Evolutionary conservation across 2,888 invertebrate genomes (phyloP).

Genomic region (Steromphala cineraria): DNA sequence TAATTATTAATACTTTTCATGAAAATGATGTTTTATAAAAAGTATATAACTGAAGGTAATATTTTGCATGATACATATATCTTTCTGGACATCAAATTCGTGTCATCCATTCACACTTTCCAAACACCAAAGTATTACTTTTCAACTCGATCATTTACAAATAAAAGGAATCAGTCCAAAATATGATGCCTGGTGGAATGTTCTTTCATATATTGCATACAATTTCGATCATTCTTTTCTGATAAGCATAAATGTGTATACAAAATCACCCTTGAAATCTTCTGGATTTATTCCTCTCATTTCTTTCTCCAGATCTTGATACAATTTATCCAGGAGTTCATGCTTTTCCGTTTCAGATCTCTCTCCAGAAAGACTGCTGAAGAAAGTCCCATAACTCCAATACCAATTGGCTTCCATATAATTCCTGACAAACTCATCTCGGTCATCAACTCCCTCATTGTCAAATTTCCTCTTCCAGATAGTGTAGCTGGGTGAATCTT

Average conservation of each 20-base stretch:
- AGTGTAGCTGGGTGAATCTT: neutral
- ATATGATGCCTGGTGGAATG: too few relatives aligned
- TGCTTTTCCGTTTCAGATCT: neutral
- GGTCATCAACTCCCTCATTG: neutral
- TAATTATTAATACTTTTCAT: too few relatives aligned
- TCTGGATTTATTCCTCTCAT: neutral
- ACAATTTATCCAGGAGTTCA: neutral
- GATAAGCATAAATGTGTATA: neutral
- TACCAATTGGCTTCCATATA: neutral
- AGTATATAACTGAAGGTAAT: too few relatives aligned
- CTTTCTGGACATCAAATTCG: too few relatives aligned
- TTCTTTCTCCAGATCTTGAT: neutral
- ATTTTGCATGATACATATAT: too few relatives aligned
- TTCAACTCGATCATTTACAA: too few relatives aligned
- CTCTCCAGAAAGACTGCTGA: neutral
- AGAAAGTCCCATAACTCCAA: neutral
- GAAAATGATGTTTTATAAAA: too few relatives aligned
- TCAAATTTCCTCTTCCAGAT: neutral
- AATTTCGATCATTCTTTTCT: neutral
- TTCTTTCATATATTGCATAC: too few relatives aligned
- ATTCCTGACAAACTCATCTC: neutral
- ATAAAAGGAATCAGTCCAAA: too few relatives aligned
- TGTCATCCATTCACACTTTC: too few relatives aligned
- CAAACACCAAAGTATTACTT: too few relatives aligned
- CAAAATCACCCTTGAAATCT: neutral